These are phyloP conservation scores for Caenorhabditis becei DNA, from an alignment of 2,888 invertebrate genomes.

Conservation along the genomic window DNA sequence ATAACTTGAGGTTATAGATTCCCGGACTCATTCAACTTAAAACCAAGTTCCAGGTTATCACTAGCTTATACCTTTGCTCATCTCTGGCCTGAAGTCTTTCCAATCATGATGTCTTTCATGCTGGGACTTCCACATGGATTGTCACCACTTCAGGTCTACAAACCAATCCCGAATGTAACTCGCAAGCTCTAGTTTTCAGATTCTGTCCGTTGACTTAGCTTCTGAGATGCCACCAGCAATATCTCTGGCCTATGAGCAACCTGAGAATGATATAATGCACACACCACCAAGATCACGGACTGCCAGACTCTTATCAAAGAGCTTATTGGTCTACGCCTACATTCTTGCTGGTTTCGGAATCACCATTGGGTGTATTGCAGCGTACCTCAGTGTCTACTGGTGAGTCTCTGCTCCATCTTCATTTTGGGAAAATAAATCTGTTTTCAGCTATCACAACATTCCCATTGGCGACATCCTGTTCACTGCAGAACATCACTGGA, in stretches of 20 bases:
- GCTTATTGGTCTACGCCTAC: slow-evolving; percentile 78
- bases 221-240: slow-evolving; percentile 80
- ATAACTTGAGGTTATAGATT: slow-evolving; percentile 61
- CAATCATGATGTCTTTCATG: slow-evolving; percentile 79
- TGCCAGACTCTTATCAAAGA: slow-evolving; percentile 69
- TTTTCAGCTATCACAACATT: slow-evolving; percentile 76
- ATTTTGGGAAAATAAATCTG: neutral
- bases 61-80: slow-evolving; percentile 80
- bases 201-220: slow-evolving; percentile 79
- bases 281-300: slow-evolving; percentile 74
- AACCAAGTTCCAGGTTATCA: slow-evolving; percentile 74
- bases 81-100: slow-evolving; percentile 81
- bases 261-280: slow-evolving; percentile 80
- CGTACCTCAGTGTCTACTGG: slow-evolving; percentile 80
- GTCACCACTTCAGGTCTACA: slow-evolving; percentile 79
- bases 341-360: slow-evolving; percentile 78
- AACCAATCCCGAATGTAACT: too few species aligned
- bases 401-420: slow-evolving; percentile 27
- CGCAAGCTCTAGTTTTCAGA: slow-evolving; percentile 63
- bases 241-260: slow-evolving; percentile 80
- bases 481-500: slow-evolving; percentile 80
- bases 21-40: too few species aligned
- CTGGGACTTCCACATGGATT: slow-evolving; percentile 79
- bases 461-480: slow-evolving; percentile 76
- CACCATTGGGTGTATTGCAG: slow-evolving; percentile 78